These are phyloP conservation scores for Nomada fucata DNA, from an alignment of 2,888 invertebrate species.

Conservation along the genomic window DNA sequence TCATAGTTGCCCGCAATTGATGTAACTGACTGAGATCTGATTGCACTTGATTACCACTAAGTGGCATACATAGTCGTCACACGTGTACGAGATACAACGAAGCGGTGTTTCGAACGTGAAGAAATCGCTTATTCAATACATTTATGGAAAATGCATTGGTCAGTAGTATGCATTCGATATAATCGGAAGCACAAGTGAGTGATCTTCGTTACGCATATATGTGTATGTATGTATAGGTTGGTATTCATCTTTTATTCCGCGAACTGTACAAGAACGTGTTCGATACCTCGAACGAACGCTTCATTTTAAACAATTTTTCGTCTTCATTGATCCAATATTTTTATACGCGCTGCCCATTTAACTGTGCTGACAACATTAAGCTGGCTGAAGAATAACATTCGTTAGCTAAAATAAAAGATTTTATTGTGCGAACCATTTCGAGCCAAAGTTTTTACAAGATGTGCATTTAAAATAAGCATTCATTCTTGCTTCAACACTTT, in stretches of 20 bases:
- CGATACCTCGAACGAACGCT: not conserved
- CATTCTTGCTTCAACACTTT: too few relatives aligned
- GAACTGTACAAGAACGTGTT: not conserved
- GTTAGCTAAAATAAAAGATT: not conserved
- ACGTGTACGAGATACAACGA: not conserved
- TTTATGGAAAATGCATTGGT: not conserved
- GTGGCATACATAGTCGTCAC: constrained; percentile 24
- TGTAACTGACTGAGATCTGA: constrained; percentile 44
- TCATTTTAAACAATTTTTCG: not conserved
- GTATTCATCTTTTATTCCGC: not conserved
- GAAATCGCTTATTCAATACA: constrained; percentile 5
- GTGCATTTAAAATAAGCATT: not conserved
- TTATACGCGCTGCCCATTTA: too few relatives aligned
- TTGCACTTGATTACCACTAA: constrained; percentile 63
- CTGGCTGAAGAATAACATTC: too few relatives aligned
- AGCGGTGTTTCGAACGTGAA: constrained; percentile 4
- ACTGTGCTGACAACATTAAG: too few relatives aligned
- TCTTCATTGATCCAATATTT: not conserved
- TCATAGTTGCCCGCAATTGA: constrained; percentile 46
- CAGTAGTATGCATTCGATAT: not conserved
- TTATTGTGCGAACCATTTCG: not conserved
- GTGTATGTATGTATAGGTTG: not conserved
- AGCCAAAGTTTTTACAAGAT: not conserved
- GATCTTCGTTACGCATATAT: not conserved
- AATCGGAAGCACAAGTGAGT: not conserved